A percentile compares a stretch with the other conserved stretches of the same genome.
Evolutionary conservation across 2,797 vertebrate genomes (phyloP).

Genomic region (Hemibagrus guttatus): DNA sequence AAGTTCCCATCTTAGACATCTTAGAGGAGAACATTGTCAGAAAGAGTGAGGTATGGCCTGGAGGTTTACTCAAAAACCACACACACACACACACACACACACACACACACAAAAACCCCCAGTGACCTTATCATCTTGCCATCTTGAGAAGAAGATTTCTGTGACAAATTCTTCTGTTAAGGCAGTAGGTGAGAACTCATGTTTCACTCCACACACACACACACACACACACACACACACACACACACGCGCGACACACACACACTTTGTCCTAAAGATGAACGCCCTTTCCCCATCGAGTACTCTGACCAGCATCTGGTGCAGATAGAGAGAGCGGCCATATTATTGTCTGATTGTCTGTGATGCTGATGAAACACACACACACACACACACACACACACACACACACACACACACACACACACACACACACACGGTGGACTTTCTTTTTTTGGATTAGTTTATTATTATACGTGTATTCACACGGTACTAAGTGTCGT

Average conservation of each 20-base stretch:
- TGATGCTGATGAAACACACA: neutral
- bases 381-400: neutral
- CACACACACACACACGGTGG: neutral
- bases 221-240: slow-evolving; percentile 32
- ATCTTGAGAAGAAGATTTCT: slow-evolving; percentile 48
- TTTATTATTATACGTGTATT: no score
- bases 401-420: neutral
- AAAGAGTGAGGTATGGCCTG: neutral
- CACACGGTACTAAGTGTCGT: no score
- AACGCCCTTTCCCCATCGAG: slow-evolving; percentile 16
- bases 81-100: slow-evolving; percentile 6
- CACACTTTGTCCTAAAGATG: slow-evolving; percentile 37
- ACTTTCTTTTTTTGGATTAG: no score
- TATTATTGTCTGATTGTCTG: neutral
- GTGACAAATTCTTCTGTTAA: slow-evolving; percentile 34
- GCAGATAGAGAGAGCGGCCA: neutral
- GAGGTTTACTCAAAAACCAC: slow-evolving; percentile 8
- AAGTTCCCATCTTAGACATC: neutral
- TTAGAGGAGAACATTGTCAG: neutral
- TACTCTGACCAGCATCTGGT: slow-evolving; percentile 46
- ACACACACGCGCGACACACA: slow-evolving; percentile 34
- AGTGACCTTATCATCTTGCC: slow-evolving; percentile 46
- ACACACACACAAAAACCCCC: slow-evolving; percentile 15
- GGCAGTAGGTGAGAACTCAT: slow-evolving; percentile 54
- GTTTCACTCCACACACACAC: slow-evolving; percentile 43